These are phyloP conservation scores for Philhelius pedissequus DNA, from an alignment of 2,888 invertebrate species.

Conservation along the genomic window DNA sequence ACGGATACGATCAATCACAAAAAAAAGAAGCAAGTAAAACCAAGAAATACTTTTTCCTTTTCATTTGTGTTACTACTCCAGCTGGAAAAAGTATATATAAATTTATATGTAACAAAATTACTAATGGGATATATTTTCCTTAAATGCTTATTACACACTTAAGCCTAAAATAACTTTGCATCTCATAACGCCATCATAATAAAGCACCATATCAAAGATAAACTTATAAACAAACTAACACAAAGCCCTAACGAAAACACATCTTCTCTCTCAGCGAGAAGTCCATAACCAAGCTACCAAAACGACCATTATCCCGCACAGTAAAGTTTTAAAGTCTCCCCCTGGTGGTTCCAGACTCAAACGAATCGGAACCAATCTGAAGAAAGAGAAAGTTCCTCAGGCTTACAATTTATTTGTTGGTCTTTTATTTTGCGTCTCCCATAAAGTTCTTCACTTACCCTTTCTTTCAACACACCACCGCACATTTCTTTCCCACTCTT, in stretches of 20 bases:
- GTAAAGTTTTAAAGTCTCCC: slow-evolving; percentile 1
- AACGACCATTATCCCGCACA: slow-evolving; percentile 17
- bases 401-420: not conserved
- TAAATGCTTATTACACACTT: not conserved
- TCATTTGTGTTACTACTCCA: too few species aligned
- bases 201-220: not conserved
- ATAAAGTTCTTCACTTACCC: slow-evolving; percentile 45
- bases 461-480: slow-evolving; percentile 7
- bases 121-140: not conserved
- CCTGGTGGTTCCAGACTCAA: slow-evolving; percentile 14
- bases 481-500: slow-evolving; percentile 44
- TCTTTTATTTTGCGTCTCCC: not conserved
- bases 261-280: not conserved
- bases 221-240: not conserved
- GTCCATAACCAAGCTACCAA: not conserved
- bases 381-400: slow-evolving; percentile 58
- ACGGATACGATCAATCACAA: too few species aligned
- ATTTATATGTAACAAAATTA: not conserved
- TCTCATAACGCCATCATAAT: not conserved
- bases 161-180: not conserved
- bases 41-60: too few species aligned
- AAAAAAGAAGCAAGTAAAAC: too few species aligned
- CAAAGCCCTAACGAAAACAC: not conserved
- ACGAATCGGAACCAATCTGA: slow-evolving; percentile 50
- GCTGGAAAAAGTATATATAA: too few species aligned